Conservation (phyloP, 2,888 invertebrate genomes). For the Eupsilia transversa region DNA sequence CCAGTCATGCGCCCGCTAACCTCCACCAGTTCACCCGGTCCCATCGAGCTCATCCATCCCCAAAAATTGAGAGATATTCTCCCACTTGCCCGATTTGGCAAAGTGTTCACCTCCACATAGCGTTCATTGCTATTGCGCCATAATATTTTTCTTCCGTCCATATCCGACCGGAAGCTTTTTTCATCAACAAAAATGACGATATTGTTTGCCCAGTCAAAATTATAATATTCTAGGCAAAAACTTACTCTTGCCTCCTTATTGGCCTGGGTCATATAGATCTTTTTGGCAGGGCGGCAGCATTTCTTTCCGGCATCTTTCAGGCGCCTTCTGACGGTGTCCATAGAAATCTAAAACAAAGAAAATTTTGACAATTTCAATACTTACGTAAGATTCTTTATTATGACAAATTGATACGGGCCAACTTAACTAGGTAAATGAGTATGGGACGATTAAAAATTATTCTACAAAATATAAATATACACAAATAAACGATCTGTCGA, state of each 20-base stretch:
- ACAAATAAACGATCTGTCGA: neutral
- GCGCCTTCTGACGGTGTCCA: neutral
- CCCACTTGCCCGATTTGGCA: conserved; percentile 2
- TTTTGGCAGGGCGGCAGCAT: neutral
- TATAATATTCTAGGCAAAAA: too few relatives aligned
- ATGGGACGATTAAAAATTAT: neutral
- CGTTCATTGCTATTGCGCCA: conserved; percentile 12
- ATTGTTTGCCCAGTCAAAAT: conserved; percentile 6
- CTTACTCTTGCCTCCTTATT: conserved; percentile 5
- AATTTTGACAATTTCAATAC: neutral
- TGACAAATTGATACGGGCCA: neutral
- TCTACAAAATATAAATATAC: neutral
- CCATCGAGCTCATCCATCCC: too few relatives aligned
- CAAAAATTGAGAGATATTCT: neutral
- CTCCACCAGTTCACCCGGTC: too few relatives aligned
- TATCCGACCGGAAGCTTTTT: conserved; percentile 2
- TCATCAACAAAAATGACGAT: neutral
- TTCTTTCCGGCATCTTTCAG: neutral
- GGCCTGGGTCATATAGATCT: neutral
- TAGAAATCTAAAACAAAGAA: conserved; percentile 3
- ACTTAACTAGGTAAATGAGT: neutral
- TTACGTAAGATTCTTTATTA: neutral
- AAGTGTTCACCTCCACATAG: conserved; percentile 1
- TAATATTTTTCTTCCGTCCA: conserved; percentile 18
- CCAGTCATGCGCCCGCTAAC: too few relatives aligned